These are phyloP conservation scores for Daboia siamensis DNA, from an alignment of 2,113 vertebrate species.

Conservation along the genomic window DNA sequence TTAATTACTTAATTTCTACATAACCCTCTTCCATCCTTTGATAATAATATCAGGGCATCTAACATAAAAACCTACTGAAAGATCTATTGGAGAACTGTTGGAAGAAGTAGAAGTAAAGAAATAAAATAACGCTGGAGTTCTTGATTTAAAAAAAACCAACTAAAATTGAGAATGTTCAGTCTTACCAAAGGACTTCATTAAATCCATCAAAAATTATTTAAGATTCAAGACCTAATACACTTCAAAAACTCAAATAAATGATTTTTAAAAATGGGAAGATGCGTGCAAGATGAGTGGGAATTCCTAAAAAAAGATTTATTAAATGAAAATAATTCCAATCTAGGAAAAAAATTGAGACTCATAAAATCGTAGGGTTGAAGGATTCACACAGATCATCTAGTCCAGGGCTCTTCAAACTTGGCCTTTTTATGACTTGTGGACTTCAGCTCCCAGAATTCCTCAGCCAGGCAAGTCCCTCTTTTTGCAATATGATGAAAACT, in stretches of 20 bases:
- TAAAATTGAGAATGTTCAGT: neutral
- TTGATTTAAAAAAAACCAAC: neutral
- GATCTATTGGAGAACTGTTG: neutral
- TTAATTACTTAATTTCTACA: neutral
- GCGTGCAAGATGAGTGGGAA: neutral
- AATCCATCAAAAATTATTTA: neutral
- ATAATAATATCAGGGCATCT: neutral
- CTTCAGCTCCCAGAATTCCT: no score
- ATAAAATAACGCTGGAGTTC: neutral
- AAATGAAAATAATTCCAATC: neutral
- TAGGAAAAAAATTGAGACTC: neutral
- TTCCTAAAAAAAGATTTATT: neutral
- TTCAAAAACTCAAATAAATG: neutral
- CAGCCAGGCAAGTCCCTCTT: no score
- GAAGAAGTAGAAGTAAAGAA: neutral
- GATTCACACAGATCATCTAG: neutral
- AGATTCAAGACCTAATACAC: neutral
- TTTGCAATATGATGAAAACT: neutral
- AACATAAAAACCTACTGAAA: neutral
- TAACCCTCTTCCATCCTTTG: neutral
- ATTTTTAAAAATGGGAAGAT: neutral
- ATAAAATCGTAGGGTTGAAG: neutral
- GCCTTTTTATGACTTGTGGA: no score
- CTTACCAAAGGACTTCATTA: neutral
- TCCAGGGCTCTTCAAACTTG: neutral